Evolutionary conservation across 2,888 invertebrate genomes (phyloP).

Genomic region (Leucania comma): DNA sequence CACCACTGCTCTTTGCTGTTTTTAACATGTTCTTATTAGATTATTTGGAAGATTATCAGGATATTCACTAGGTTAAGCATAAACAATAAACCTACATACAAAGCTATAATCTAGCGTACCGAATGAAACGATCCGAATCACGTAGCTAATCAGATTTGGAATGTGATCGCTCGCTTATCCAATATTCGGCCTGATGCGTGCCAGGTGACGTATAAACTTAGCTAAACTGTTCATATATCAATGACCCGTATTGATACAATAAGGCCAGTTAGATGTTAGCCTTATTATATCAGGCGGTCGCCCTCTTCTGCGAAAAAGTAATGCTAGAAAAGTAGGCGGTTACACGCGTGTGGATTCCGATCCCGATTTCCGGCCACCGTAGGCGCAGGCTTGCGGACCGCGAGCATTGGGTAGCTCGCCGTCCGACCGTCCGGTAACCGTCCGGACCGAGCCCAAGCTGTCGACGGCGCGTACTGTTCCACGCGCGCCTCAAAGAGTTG

Average conservation of each 20-base stretch:
- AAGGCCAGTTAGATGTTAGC: neutral
- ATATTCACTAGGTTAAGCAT: neutral
- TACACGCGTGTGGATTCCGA: too few species aligned
- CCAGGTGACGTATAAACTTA: constrained; percentile 17
- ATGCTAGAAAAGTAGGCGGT: too few species aligned
- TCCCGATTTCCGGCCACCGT: too few species aligned
- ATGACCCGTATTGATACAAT: constrained; percentile 6
- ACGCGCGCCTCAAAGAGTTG: too few species aligned
- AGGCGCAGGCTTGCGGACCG: too few species aligned
- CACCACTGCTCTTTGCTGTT: too few species aligned
- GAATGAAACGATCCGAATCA: constrained; percentile 21
- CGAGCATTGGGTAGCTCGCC: too few species aligned
- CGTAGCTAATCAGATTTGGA: constrained; percentile 39
- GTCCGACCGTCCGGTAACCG: too few species aligned
- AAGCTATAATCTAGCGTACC: neutral
- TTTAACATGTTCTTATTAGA: too few species aligned
- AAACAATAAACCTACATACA: constrained; percentile 19
- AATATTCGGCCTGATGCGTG: constrained; percentile 28
- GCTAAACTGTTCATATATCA: constrained; percentile 8
- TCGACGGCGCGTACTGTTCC: too few species aligned
- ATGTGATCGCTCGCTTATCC: constrained; percentile 31
- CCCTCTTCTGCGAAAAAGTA: too few species aligned
- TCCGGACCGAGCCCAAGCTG: too few species aligned
- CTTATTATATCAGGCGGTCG: neutral
- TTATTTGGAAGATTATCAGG: neutral